A percentile compares a stretch with the other conserved stretches of the same genome.
Conservation (phyloP, 2,797 vertebrate species). For the Xenopus petersii region DNA sequence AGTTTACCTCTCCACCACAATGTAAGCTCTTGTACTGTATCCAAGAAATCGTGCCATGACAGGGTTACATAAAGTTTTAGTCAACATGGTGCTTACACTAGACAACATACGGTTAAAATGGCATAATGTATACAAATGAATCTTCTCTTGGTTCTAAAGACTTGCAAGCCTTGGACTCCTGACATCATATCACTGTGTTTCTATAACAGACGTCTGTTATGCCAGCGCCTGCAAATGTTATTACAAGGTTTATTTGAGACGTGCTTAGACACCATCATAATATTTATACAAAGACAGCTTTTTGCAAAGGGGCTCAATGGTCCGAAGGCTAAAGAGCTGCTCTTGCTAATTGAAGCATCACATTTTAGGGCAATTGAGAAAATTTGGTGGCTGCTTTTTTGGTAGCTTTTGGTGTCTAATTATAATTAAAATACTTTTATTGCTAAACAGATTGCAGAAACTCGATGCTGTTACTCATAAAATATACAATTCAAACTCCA, state of each 20-base stretch:
- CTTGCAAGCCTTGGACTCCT: background rate
- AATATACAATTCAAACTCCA: conserved; percentile 29
- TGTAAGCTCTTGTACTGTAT: too few species aligned
- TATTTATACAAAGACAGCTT: conserved; percentile 55
- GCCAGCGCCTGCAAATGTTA: conserved; percentile 31
- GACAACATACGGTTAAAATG: background rate
- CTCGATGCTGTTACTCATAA: background rate
- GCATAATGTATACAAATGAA: background rate
- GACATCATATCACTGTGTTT: conserved; percentile 16
- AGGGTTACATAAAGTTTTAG: too few species aligned
- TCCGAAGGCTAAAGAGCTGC: conserved; percentile 7
- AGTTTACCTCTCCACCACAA: too few species aligned
- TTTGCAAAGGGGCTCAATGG: conserved; percentile 46
- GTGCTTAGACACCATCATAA: conserved; percentile 59
- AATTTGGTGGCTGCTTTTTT: too few species aligned
- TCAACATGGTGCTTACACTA: too few species aligned
- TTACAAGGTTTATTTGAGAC: conserved; percentile 57
- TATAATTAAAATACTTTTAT: too few species aligned
- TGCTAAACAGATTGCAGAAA: too few species aligned
- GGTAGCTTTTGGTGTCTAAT: too few species aligned
- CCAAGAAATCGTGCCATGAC: too few species aligned
- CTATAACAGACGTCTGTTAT: conserved; percentile 40
- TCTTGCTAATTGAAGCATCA: background rate
- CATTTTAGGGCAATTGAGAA: too few species aligned
- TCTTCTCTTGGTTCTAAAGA: background rate